Evolutionary conservation across 2,888 invertebrate genomes (phyloP).

Genomic region (Mythimna ferrago): DNA sequence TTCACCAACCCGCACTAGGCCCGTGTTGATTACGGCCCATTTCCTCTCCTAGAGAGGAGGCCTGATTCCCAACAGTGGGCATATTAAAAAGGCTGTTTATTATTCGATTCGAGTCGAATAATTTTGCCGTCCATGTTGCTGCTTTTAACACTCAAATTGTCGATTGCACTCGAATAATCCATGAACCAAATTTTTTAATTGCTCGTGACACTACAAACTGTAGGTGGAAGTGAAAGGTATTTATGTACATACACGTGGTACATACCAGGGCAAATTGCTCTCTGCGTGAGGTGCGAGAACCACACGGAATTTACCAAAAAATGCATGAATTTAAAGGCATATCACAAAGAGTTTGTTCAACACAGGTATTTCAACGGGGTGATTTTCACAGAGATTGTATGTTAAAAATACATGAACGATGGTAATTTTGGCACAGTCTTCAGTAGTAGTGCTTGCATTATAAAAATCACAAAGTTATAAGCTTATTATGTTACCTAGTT

Average conservation of each 20-base stretch:
- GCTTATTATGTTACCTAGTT: too few relatives aligned
- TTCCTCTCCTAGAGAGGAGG: too few relatives aligned
- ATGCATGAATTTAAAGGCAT: neutral
- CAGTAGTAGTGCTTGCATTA: too few relatives aligned
- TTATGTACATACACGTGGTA: neutral
- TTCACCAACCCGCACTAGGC: too few relatives aligned
- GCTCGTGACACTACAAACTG: slow-evolving; percentile 19
- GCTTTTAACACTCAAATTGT: neutral
- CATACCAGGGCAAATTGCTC: slow-evolving; percentile 7
- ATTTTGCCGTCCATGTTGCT: neutral
- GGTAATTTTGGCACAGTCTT: neutral
- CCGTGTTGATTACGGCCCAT: too few relatives aligned
- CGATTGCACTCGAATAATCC: neutral
- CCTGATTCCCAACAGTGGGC: too few relatives aligned
- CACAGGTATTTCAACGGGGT: neutral
- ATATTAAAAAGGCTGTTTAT: too few relatives aligned
- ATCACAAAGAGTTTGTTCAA: neutral
- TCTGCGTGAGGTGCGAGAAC: neutral
- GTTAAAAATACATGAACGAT: neutral
- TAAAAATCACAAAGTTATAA: too few relatives aligned
- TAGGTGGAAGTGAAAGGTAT: slow-evolving; percentile 3
- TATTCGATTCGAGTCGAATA: neutral
- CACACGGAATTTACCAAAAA: slow-evolving; percentile 9
- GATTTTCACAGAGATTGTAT: neutral
- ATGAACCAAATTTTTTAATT: slow-evolving; percentile 7